Conservation (phyloP, 2,113 vertebrate species). For the Dicaeum eximium region DNA sequence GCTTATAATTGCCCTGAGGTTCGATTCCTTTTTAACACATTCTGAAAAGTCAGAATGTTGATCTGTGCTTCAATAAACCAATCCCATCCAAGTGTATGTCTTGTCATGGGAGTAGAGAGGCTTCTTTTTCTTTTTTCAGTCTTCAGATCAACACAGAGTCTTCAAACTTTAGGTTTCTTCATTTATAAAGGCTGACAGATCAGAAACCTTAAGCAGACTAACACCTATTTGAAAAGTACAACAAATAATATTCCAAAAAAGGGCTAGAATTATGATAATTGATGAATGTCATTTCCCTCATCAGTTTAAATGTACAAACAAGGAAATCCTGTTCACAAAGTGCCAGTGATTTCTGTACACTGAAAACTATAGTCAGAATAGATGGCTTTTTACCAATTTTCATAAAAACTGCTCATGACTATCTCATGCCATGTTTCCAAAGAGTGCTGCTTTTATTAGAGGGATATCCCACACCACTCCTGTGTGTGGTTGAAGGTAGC, state of each 20-base stretch:
- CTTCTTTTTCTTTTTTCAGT: background rate
- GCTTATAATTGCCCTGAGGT: background rate
- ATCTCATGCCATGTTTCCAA: background rate
- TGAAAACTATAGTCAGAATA: background rate
- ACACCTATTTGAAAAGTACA: background rate
- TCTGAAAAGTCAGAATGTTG: slow-evolving; percentile 2
- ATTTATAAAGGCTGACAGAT: background rate
- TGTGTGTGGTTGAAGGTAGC: background rate
- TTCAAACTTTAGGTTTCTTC: background rate
- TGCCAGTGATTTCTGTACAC: background rate
- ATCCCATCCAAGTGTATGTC: background rate
- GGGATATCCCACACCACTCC: background rate
- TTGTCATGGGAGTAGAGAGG: background rate
- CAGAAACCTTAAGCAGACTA: background rate
- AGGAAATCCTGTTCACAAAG: background rate
- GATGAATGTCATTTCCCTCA: background rate
- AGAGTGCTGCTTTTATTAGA: background rate
- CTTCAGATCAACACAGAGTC: background rate
- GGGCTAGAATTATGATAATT: background rate
- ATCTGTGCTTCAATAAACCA: background rate
- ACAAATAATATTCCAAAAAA: background rate
- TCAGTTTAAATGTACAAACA: background rate
- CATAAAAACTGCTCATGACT: background rate
- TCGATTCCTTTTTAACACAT: slow-evolving; percentile 2
- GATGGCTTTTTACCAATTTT: background rate